phyloP scores from a whole-genome alignment of 2,888 invertebrate species.

The Dryomyza anilis region DNA sequence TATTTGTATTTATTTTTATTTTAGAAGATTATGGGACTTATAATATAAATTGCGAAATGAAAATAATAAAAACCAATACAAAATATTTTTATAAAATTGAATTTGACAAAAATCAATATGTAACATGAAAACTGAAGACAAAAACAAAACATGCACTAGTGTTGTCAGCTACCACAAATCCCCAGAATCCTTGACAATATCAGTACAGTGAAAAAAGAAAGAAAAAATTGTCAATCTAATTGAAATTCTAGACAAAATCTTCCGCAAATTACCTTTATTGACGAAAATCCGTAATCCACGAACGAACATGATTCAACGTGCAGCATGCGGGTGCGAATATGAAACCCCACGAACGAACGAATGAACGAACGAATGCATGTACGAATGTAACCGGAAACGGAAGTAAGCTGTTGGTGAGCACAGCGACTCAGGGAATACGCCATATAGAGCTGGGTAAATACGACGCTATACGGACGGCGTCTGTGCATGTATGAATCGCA shows the following conservation, averaged over 20 bases:
- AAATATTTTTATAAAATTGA: background rate
- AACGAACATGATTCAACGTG: slow-evolving; percentile 38
- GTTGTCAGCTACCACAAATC: too few species aligned
- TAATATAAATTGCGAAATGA: too few species aligned
- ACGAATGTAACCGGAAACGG: slow-evolving; percentile 19
- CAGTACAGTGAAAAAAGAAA: background rate
- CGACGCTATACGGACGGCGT: background rate
- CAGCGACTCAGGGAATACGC: background rate
- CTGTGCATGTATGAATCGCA: background rate
- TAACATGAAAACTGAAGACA: too few species aligned
- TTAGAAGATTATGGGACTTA: too few species aligned
- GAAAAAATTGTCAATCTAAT: slow-evolving; percentile 57
- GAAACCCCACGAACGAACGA: background rate
- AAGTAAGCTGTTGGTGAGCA: slow-evolving; percentile 17
- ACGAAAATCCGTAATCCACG: slow-evolving; percentile 60
- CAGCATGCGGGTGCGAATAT: background rate
- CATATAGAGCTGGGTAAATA: background rate
- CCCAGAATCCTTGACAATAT: too few species aligned
- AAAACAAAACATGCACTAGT: too few species aligned
- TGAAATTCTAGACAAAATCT: slow-evolving; percentile 61
- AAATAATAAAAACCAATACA: background rate
- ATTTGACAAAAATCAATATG: too few species aligned
- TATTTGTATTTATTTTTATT: too few species aligned
- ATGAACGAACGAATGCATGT: background rate
- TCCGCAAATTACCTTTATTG: slow-evolving; percentile 61